Percentiles rank a stretch among this genome's conserved stretches.
Conservation (phyloP, 2,888 invertebrate genomes). For the Hydriomena furcata region DNA sequence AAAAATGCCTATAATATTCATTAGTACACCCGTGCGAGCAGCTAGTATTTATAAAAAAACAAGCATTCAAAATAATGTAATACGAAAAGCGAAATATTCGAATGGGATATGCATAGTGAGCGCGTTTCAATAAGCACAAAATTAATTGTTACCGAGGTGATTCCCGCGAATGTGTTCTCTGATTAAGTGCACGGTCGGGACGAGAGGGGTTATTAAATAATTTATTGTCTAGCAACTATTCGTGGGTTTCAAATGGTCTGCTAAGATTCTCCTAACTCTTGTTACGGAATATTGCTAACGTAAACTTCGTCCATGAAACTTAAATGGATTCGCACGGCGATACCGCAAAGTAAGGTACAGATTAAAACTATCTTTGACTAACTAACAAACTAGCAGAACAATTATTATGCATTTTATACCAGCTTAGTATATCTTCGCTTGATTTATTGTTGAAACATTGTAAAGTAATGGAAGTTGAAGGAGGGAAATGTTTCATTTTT, state of each 20-base stretch:
- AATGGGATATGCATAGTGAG: slow-evolving; percentile 4
- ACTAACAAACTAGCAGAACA: slow-evolving; percentile 13
- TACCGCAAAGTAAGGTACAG: slow-evolving; percentile 43
- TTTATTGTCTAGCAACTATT: slow-evolving; percentile 78
- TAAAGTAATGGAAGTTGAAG: slow-evolving; percentile 3
- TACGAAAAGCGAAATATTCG: no score
- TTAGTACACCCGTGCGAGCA: no score
- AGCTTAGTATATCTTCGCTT: slow-evolving; percentile 1
- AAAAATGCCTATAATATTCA: no score
- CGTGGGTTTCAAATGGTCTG: slow-evolving; percentile 63
- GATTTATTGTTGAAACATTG: slow-evolving; percentile 5
- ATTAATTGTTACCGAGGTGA: slow-evolving; percentile 78
- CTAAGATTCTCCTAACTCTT: slow-evolving; percentile 70
- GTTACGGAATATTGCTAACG: slow-evolving; percentile 63
- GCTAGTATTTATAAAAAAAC: no score
- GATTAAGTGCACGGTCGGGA: slow-evolving; percentile 73
- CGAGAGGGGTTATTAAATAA: slow-evolving; percentile 78
- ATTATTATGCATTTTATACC: slow-evolving; percentile 15
- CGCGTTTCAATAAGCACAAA: slow-evolving; percentile 46
- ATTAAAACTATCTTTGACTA: slow-evolving; percentile 36
- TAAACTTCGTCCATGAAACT: slow-evolving; percentile 66
- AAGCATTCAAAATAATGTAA: no score
- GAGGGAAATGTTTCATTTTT: slow-evolving; percentile 24
- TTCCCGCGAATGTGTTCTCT: slow-evolving; percentile 67
- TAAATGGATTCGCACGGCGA: slow-evolving; percentile 61